Base-by-base conservation (phyloP, 1,140 invertebrate genomes). In the Coptotermes formosanus region DNA sequence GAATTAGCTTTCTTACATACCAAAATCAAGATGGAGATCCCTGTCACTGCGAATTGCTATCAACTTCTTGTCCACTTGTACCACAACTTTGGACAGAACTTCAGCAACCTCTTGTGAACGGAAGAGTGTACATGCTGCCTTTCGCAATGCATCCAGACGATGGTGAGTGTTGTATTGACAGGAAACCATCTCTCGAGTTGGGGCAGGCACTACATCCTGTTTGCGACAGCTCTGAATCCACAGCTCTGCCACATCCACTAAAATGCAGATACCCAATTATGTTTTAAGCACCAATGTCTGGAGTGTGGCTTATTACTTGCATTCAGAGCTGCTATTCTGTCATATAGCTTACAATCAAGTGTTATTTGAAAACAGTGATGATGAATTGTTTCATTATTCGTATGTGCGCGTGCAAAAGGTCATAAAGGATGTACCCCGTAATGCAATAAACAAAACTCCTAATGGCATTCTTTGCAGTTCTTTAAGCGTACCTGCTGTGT, bases 1-100 rank as follows among this genome's bases (percentile, higher is more conserved):
- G 48, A 88, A 83, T 45, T 75, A 30, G 14, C 14, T 75, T 75
- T 75, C 64, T 19, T 75, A 86, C 59, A 87, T 88, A 88, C 95
- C 94, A 48, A 97, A 93, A 91, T 96, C 94, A 86, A 95, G 91
- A 90, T 96, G 95, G 7, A 96, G 90, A 91, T 96, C 94, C 86
- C 93, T 92, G 90, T 96, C 95, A 59, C 91, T 92, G 88, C 95
- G 91, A 85, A 96, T 94, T 44, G 91, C 89, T 3, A 96, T 91
- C 11, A 94, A 92, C 87, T 94, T 94, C 86, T 94, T 94, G 85
- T 95, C 94, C 21, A 96, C 92, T 52, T 93, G 93, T 0, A 91
- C 89, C 44, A 92, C 91, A 4, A 95, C 91, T 89, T 95, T 94
- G 11, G 92, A 90, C 82, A 95, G 92, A 1, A 94, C 93, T 87